Conservation (phyloP, 2,797 vertebrate species). For the Mionectes olivaceus region DNA sequence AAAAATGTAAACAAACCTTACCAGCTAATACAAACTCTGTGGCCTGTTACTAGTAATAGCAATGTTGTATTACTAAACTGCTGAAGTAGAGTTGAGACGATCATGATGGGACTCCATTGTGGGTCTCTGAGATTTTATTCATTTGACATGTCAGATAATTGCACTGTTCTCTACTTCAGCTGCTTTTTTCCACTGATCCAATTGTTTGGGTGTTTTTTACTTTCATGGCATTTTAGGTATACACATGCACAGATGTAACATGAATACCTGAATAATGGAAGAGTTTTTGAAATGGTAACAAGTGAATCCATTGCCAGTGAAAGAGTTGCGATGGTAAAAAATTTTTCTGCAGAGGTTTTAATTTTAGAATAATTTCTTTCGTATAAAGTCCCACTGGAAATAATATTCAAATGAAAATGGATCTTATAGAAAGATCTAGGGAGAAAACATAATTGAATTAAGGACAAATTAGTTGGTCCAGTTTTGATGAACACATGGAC, state of each 20-base stretch:
- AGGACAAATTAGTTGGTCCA: neutral
- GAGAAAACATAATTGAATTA: neutral
- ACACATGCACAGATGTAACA: neutral
- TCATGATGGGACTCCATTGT: neutral
- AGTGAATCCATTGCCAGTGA: neutral
- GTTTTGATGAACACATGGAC: neutral
- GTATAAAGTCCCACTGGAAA: neutral
- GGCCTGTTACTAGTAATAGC: neutral
- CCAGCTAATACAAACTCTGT: neutral
- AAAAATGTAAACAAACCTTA: neutral
- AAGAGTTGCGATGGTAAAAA: neutral
- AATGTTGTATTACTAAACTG: neutral
- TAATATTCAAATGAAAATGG: constrained; percentile 1
- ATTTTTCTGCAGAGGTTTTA: neutral
- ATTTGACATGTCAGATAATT: neutral
- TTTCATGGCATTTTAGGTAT: neutral
- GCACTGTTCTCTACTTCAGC: neutral
- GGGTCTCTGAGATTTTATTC: neutral
- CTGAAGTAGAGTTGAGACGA: neutral
- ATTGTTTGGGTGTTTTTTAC: neutral
- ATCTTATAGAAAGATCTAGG: neutral
- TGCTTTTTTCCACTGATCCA: neutral
- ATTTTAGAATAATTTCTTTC: neutral
- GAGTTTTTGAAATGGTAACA: neutral
- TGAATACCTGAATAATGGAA: neutral